phyloP scores from a whole-genome alignment of 2,797 vertebrate genomes.

The Cygnus olor region DNA sequence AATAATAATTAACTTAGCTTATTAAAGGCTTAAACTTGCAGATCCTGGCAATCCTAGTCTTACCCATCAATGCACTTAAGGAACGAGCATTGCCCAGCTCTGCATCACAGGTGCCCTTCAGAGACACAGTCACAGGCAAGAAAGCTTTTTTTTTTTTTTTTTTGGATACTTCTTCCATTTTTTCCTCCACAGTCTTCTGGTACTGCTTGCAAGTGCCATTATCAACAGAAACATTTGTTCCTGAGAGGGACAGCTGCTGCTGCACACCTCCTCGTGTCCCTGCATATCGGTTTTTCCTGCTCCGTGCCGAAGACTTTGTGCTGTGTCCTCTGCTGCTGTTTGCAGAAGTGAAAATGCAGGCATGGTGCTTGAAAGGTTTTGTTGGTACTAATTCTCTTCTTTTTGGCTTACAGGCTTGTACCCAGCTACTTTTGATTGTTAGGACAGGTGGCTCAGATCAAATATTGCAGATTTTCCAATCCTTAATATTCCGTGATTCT shows the following conservation, averaged over 20 bases:
- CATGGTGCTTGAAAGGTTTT: background rate
- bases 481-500: too few species aligned
- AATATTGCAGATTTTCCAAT: too few species aligned
- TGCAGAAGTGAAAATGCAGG: background rate
- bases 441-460: background rate
- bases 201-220: background rate
- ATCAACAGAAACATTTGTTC: background rate
- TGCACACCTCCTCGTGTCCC: accelerated
- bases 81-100: background rate
- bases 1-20: background rate
- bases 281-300: background rate
- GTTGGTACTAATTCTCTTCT: background rate
- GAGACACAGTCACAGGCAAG: background rate
- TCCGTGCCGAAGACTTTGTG: background rate
- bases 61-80: background rate
- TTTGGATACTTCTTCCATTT: background rate
- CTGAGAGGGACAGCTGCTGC: too few species aligned
- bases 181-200: background rate
- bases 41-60: background rate
- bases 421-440: background rate
- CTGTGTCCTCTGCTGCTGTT: background rate
- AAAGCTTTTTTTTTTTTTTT: too few species aligned
- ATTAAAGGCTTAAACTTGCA: background rate
- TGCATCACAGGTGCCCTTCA: accelerated
- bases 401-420: background rate